Evolutionary conservation across 2,113 vertebrate species (phyloP).

Genomic region (Tylochromis polylepis): DNA sequence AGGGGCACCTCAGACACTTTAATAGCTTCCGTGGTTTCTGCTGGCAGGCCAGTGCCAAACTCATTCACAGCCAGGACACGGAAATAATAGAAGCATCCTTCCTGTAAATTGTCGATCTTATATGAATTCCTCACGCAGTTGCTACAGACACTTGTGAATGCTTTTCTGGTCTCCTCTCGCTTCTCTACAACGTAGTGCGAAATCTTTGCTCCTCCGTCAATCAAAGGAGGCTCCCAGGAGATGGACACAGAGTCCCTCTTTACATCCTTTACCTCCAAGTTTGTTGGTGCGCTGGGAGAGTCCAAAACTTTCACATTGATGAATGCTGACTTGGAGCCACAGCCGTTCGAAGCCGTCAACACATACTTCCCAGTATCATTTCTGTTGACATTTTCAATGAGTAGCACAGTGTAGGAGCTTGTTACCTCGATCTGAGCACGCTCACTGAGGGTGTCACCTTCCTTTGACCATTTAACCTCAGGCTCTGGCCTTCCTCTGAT

Average conservation of each 20-base stretch:
- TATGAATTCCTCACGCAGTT: slow-evolving; percentile 90
- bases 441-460: slow-evolving; percentile 81
- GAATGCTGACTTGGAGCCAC: slow-evolving; percentile 91
- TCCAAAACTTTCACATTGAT: slow-evolving; percentile 94
- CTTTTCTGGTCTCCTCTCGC: slow-evolving; percentile 89
- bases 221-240: slow-evolving; percentile 90
- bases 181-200: slow-evolving; percentile 95
- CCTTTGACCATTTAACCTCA: slow-evolving; percentile 95
- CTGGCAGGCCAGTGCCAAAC: slow-evolving; percentile 86
- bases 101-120: slow-evolving; percentile 89
- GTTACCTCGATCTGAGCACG: slow-evolving; percentile 90
- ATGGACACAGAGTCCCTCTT: slow-evolving; percentile 87
- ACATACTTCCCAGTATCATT: slow-evolving; percentile 93
- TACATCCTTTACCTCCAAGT: slow-evolving; percentile 86
- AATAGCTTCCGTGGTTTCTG: slow-evolving; percentile 78
- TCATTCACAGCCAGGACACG: slow-evolving; percentile 94
- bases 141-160: slow-evolving; percentile 87
- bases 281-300: slow-evolving; percentile 88
- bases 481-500: slow-evolving; percentile 94
- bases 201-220: slow-evolving; percentile 96
- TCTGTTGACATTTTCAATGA: slow-evolving; percentile 94
- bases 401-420: slow-evolving; percentile 86
- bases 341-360: slow-evolving; percentile 87
- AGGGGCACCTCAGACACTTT: slow-evolving; percentile 89
- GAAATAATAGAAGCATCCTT: slow-evolving; percentile 92